Conservation (phyloP, 35 echinoderm and acorn worm genomes). For the Amphiura filiformis region DNA sequence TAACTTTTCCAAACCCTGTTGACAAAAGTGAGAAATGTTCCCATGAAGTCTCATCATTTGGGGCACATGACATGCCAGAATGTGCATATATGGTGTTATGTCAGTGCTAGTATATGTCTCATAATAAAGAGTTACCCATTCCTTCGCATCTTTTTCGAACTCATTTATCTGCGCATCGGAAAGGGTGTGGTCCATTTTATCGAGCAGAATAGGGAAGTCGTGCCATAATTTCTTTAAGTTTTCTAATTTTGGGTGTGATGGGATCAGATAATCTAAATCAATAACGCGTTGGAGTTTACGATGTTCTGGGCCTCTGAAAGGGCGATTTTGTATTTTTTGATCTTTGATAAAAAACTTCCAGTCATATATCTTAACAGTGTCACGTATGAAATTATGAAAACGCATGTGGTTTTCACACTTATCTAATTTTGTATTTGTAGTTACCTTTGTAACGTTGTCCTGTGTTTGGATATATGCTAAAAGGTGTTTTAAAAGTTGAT, state of each 20-base stretch:
- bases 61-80: conserved; percentile 52
- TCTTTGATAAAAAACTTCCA: conserved; percentile 67
- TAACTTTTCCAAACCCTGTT: conserved; percentile 60
- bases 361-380: conserved; percentile 30
- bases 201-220: conserved; percentile 47
- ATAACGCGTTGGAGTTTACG: conserved; percentile 27
- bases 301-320: conserved; percentile 67
- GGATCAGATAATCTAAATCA: conserved; percentile 51
- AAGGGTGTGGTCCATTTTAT: conserved; percentile 15
- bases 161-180: conserved; percentile 6
- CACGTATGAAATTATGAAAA: conserved; percentile 49
- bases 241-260: conserved; percentile 50
- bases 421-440: conserved; percentile 34
- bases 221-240: conserved; percentile 50
- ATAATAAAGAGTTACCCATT: conserved; percentile 36
- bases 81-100: conserved; percentile 70
- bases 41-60: conserved; percentile 49
- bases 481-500: conserved; percentile 57
- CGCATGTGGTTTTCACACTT: conserved; percentile 32
- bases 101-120: conserved; percentile 40
- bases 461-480: conserved; percentile 38
- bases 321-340: conserved; percentile 46
- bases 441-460: conserved; percentile 57
- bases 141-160: conserved; percentile 36
- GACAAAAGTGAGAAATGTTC: conserved; percentile 40